Conservation (phyloP, 2,888 invertebrate genomes). For the Drosophila fungiperda region DNA sequence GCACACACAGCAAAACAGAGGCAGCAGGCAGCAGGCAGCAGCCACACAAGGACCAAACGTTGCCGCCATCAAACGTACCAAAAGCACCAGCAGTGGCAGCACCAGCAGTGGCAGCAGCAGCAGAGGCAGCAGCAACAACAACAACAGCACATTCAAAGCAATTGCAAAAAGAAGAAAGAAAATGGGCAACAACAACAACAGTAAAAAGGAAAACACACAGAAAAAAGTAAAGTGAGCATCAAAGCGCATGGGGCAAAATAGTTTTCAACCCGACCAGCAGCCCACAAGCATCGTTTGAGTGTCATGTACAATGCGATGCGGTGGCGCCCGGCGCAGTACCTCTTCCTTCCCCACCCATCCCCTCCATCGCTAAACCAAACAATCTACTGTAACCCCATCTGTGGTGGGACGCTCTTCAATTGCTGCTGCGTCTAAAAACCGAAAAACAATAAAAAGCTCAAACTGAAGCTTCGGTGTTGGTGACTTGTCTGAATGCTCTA, state of each 20-base stretch:
- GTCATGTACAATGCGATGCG: constrained; percentile 55
- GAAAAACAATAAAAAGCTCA: constrained; percentile 76
- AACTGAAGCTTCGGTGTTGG: constrained; percentile 20
- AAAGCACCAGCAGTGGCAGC: constrained; percentile 25
- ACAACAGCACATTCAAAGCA: constrained; percentile 48
- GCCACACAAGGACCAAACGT: constrained; percentile 73
- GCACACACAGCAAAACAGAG: constrained; percentile 54
- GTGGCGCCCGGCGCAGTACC: constrained; percentile 38
- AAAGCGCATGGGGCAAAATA: constrained; percentile 73
- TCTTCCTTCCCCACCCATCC: constrained; percentile 28
- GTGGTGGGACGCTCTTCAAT: constrained; percentile 60
- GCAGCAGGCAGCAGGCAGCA: constrained; percentile 31
- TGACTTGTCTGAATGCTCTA: constrained; percentile 40
- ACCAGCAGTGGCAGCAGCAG: neutral
- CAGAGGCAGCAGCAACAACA: constrained; percentile 27
- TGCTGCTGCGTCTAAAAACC: constrained; percentile 75
- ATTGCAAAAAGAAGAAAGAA: constrained; percentile 50
- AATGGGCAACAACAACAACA: constrained; percentile 9
- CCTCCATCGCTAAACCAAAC: neutral
- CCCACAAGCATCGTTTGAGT: constrained; percentile 56
- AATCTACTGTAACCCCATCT: constrained; percentile 2
- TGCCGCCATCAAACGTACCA: constrained; percentile 69
- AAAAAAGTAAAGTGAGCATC: constrained; percentile 73
- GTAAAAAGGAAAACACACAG: constrained; percentile 44
- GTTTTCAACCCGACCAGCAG: constrained; percentile 75